Percentiles rank a stretch among this genome's conserved stretches.
Conservation (phyloP, 2,888 invertebrate genomes). For the Diarsia dahlii region DNA sequence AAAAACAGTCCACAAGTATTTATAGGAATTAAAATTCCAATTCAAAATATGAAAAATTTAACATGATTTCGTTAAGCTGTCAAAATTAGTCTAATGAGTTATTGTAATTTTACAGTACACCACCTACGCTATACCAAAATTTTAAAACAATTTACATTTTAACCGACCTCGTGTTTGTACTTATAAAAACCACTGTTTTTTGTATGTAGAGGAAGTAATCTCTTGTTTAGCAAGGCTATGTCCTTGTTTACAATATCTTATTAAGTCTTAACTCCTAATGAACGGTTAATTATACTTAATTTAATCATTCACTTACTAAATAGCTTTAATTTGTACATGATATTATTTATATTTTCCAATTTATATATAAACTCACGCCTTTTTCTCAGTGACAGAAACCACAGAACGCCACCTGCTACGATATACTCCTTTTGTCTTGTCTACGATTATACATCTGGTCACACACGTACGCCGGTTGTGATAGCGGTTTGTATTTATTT, state of each 20-base stretch:
- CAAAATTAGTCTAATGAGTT: background rate
- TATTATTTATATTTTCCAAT: background rate
- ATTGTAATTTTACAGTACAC: background rate
- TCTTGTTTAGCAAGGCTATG: slow-evolving; percentile 16
- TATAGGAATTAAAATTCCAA: background rate
- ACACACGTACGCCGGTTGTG: no score
- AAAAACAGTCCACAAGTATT: background rate
- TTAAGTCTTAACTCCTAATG: slow-evolving; percentile 30
- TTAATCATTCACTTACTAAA: slow-evolving; percentile 11
- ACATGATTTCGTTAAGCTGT: background rate
- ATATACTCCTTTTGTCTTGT: no score
- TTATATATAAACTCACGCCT: no score
- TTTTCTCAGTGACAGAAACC: no score
- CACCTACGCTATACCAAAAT: slow-evolving; percentile 13
- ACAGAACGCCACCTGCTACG: no score
- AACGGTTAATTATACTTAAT: slow-evolving; percentile 9
- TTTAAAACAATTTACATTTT: background rate
- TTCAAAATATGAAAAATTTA: background rate
- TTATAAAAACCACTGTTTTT: slow-evolving; percentile 15
- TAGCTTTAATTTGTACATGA: background rate
- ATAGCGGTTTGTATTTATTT: no score
- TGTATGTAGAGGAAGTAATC: slow-evolving; percentile 27
- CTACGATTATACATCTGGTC: no score
- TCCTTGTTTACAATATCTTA: slow-evolving; percentile 28
- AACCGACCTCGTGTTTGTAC: background rate